These are phyloP conservation scores for Lordiphosa mommai DNA, from an alignment of 1,140 invertebrate genomes.

Conservation along the genomic window DNA sequence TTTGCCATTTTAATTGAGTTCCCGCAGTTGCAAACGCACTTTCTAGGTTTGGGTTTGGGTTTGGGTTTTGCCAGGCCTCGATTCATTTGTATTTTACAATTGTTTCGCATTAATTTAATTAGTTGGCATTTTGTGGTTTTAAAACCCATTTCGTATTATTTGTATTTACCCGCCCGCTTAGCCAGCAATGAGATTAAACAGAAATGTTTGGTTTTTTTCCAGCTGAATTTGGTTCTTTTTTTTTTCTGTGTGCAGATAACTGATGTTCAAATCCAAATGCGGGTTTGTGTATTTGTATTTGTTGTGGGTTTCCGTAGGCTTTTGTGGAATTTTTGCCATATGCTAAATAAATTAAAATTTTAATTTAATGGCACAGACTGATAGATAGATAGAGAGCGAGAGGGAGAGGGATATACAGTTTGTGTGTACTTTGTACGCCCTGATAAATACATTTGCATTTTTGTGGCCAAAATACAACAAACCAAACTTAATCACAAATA, in stretches of 20 bases:
- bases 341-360: constrained; percentile 70
- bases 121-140: constrained; percentile 63
- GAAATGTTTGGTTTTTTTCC: constrained; percentile 23
- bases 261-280: constrained; percentile 44
- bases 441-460: constrained; percentile 54
- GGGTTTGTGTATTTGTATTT: constrained; percentile 39
- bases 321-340: constrained; percentile 50
- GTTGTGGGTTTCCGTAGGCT: constrained; percentile 37
- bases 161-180: constrained; percentile 20
- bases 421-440: constrained; percentile 11
- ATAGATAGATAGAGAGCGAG: too few species aligned
- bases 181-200: constrained; percentile 44
- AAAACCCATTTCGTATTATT: constrained; percentile 25
- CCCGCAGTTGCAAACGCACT: constrained; percentile 21
- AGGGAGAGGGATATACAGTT: constrained; percentile 16
- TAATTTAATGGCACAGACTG: constrained; percentile 31
- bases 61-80: constrained; percentile 11
- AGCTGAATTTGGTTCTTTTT: constrained; percentile 12
- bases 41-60: constrained; percentile 4
- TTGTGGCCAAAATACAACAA: constrained; percentile 17
- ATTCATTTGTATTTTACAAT: constrained; percentile 45
- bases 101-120: constrained; percentile 72
- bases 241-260: constrained; percentile 23
- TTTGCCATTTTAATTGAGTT: constrained; percentile 66
- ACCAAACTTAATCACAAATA: constrained; percentile 12